Conservation (phyloP, 2,888 invertebrate species). For the Caenorhabditis sp. region DNA sequence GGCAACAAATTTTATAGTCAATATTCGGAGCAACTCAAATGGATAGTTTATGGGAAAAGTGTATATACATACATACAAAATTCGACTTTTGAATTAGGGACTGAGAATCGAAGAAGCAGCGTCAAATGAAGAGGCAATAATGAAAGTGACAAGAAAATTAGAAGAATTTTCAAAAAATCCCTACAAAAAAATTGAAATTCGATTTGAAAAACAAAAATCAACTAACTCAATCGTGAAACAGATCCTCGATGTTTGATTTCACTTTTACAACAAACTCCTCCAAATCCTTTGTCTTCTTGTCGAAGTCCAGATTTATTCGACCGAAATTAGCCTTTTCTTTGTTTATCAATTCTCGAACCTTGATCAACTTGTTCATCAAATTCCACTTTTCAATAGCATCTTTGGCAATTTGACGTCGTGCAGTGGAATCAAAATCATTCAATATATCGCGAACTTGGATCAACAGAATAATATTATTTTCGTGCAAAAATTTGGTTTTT, state of each 20-base stretch:
- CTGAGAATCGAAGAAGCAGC: too few species aligned
- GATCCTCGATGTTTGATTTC: conserved; percentile 8
- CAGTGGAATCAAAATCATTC: conserved; percentile 14
- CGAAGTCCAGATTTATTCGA: conserved; percentile 14
- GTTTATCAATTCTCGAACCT: conserved; percentile 24
- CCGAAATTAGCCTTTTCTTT: conserved; percentile 19
- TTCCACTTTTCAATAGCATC: conserved; percentile 19
- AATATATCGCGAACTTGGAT: conserved; percentile 22
- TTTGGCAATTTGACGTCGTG: conserved; percentile 21
- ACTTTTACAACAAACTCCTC: conserved; percentile 14
- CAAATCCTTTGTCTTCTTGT: conserved; percentile 16
- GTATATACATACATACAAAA: too few species aligned
- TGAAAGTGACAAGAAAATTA: too few species aligned
- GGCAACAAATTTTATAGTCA: too few species aligned
- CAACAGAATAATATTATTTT: conserved; percentile 18
- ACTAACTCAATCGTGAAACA: conserved; percentile 7
- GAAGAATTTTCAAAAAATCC: too few species aligned
- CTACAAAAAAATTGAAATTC: too few species aligned
- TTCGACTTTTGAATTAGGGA: too few species aligned
- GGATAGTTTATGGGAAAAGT: too few species aligned
- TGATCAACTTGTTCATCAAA: conserved; percentile 10
- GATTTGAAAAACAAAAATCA: too few species aligned
- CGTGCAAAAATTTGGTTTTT: conserved; percentile 17
- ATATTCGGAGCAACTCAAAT: too few species aligned
- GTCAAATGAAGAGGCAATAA: too few species aligned